phyloP scores from a whole-genome alignment of 2,888 invertebrate species.

The Melinopterus prodromus region DNA sequence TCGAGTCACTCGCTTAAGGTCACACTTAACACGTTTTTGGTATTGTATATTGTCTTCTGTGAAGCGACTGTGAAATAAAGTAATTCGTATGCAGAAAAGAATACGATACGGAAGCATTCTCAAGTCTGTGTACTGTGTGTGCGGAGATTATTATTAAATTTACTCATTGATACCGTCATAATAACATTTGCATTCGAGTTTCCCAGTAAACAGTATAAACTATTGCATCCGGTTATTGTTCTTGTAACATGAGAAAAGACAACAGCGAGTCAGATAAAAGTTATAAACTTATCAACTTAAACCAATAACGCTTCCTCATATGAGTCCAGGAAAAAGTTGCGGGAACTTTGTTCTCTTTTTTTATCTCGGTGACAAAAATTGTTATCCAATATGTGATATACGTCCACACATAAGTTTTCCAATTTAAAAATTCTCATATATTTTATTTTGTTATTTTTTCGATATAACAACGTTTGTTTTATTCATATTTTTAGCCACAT shows the following conservation, averaged over 20 bases:
- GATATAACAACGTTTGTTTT: conserved; percentile 9
- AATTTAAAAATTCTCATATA: background rate
- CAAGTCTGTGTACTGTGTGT: background rate
- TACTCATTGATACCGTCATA: background rate
- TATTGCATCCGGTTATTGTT: background rate
- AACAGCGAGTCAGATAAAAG: background rate
- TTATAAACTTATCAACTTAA: background rate
- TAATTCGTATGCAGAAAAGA: background rate
- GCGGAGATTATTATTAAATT: background rate
- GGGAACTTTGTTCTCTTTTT: too few species aligned
- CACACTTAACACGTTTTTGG: background rate
- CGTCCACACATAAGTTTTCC: background rate
- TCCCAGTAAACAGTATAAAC: background rate
- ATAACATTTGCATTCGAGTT: background rate
- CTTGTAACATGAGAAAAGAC: background rate
- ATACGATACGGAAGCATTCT: background rate
- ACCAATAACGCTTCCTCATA: background rate
- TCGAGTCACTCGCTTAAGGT: background rate
- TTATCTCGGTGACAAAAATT: too few species aligned
- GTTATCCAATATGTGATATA: too few species aligned
- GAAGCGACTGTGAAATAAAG: background rate
- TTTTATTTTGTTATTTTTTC: background rate
- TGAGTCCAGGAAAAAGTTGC: too few species aligned
- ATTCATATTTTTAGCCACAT: background rate
- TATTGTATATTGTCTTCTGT: background rate